These are phyloP conservation scores for Cantharis lateralis DNA, from an alignment of 2,888 invertebrate species.

Conservation along the genomic window DNA sequence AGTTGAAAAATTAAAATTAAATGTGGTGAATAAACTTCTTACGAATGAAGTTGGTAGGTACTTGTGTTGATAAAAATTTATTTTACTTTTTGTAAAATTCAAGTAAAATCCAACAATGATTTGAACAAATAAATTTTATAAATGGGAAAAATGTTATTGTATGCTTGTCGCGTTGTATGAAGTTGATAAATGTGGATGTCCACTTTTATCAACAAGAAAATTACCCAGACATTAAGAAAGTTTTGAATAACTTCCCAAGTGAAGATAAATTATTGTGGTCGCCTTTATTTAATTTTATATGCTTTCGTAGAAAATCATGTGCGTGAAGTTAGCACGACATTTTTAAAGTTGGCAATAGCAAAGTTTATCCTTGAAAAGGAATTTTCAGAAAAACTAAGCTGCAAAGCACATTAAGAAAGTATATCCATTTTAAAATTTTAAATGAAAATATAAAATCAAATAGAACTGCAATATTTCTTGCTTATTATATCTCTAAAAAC, in stretches of 20 bases:
- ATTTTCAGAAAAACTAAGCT: neutral
- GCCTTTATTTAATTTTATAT: neutral
- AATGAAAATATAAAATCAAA: neutral
- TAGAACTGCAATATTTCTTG: neutral
- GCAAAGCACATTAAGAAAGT: neutral
- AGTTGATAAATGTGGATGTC: constrained; percentile 1
- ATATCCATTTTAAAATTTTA: neutral
- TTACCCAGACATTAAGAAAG: constrained; percentile 3
- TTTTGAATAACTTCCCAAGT: constrained; percentile 2
- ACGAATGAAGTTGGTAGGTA: neutral
- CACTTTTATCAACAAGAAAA: constrained; percentile 1
- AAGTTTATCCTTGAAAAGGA: neutral
- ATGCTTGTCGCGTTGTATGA: neutral
- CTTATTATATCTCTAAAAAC: neutral
- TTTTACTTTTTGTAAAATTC: neutral
- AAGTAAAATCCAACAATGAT: neutral
- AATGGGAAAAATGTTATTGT: neutral
- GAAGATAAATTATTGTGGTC: neutral
- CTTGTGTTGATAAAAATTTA: neutral
- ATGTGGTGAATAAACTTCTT: neutral
- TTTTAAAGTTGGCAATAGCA: neutral
- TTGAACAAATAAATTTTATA: neutral
- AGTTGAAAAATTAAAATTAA: neutral
- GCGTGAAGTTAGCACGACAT: neutral
- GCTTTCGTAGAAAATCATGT: neutral